Base-by-base conservation (phyloP, 2,888 invertebrate genomes). In the Limnephilus marmoratus region DNA sequence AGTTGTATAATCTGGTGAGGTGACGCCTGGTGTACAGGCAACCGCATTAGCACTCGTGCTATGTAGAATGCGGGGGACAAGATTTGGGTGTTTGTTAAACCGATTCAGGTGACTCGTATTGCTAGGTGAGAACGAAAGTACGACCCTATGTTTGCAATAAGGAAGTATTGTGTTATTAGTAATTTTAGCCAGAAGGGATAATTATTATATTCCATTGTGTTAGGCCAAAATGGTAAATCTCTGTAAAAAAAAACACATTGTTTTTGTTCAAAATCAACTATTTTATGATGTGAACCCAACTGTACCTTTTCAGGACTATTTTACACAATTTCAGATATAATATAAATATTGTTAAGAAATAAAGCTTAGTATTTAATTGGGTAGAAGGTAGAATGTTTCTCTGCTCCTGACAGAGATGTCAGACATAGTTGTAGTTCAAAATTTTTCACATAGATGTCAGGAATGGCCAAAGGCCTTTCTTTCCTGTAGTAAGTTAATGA, bases 1-100 rank as follows among this genome's bases (percentile, higher is more conserved):
- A 90, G 83, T 81, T 90, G 86, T 45, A 45, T 86, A 92, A 90
- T 91, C 92, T 91, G 83, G 18, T 86, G n/a, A 86, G 45, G 86
- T 68, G 45, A 86, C 86, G 86, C 86, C 49, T 86, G 9, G 86
- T 86, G 86, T 86, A 49, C 45, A 45, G 86, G 86, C 86, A 24
- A 86, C 90, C 90, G 88, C 81, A 83, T 90, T 41, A 89, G 91
- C 91, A 91, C 80, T 89, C 1, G n/a, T 37, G 85, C 53, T 49
- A n/a, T 85, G 53, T 90, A 34, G 41, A 41, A 49, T 45, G 86
- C 86, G 86, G 86, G 86, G 86, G 29, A 86, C 37, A 37, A 45
- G 86, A 86, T 86, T 45, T 86, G 86, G 86, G 85, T 85, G 83
- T 83, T 83, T 83, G 83, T 37, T 83, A 83, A 83, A 83, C 37